These are phyloP conservation scores for Drosophila falleni DNA, from an alignment of 2,888 invertebrate genomes.

Conservation along the genomic window DNA sequence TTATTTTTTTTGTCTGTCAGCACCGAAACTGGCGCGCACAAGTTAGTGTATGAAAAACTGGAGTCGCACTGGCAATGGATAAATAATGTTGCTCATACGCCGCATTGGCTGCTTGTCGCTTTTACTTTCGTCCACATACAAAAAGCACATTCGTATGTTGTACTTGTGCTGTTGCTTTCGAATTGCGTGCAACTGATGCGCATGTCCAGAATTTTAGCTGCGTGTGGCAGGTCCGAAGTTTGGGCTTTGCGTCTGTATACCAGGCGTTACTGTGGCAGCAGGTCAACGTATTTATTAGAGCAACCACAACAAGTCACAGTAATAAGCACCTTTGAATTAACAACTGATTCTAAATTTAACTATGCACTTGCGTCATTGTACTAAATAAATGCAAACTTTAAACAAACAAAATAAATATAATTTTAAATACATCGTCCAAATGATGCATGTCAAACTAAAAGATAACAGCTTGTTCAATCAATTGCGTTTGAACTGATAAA, in stretches of 20 bases:
- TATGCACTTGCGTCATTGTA: conserved; percentile 31
- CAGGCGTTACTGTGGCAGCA: conserved; percentile 47
- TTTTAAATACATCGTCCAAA: conserved; percentile 27
- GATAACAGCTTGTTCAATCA: conserved; percentile 34
- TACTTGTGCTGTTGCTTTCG: conserved; percentile 71
- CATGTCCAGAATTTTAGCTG: conserved; percentile 62
- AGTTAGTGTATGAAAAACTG: conserved; percentile 71
- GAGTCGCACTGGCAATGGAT: conserved; percentile 66
- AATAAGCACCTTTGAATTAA: neutral
- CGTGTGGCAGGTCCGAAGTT: conserved; percentile 35
- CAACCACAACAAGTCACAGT: conserved; percentile 14
- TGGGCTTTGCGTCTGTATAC: conserved; percentile 7
- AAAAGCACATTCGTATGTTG: conserved; percentile 33
- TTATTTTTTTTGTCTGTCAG: conserved; percentile 15
- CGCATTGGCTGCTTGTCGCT: conserved; percentile 65
- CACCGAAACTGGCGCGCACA: conserved; percentile 53
- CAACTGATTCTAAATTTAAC: neutral
- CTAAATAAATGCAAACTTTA: conserved; percentile 1
- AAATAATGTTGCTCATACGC: conserved; percentile 74
- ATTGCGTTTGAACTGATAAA: conserved; percentile 16
- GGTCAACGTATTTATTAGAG: conserved; percentile 30
- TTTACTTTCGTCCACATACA: conserved; percentile 42
- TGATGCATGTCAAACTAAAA: conserved; percentile 2
- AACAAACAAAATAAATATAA: neutral
- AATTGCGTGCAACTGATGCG: conserved; percentile 62